Percentiles rank a stretch among this genome's conserved stretches.
Conservation (phyloP, 2,888 invertebrate genomes). For the Polia nebulosa region DNA sequence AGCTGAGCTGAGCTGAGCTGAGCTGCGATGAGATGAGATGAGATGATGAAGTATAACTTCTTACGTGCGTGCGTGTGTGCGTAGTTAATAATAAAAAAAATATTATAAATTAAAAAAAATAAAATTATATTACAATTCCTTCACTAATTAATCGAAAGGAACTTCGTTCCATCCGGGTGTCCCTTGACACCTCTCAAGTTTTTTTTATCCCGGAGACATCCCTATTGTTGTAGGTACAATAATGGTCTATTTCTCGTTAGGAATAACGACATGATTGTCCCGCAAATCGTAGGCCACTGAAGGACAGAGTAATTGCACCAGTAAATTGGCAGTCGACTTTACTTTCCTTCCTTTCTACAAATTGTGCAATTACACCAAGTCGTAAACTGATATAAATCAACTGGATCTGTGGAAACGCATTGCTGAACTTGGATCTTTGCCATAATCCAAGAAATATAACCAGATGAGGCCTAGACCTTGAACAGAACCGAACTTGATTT, state of each 20-base stretch:
- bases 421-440: not conserved
- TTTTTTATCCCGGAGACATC: no score
- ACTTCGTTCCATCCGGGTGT: no score
- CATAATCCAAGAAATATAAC: not conserved
- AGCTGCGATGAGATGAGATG: no score
- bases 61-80: no score
- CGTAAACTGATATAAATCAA: constrained; percentile 11
- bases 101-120: constrained; percentile 2
- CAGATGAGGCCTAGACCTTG: constrained; percentile 4
- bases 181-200: no score
- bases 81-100: no score
- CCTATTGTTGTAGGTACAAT: no score
- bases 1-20: no score
- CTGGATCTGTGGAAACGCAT: not conserved
- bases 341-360: not conserved
- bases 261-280: constrained; percentile 18
- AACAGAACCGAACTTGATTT: not conserved
- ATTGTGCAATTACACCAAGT: not conserved
- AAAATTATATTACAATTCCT: no score
- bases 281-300: not conserved
- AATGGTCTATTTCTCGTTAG: constrained; percentile 10
- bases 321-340: not conserved
- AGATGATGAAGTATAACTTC: no score
- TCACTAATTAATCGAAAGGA: no score
- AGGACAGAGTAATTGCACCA: constrained; percentile 6